phyloP scores from a whole-genome alignment of 2,113 vertebrate genomes.

The Strix uralensis region DNA sequence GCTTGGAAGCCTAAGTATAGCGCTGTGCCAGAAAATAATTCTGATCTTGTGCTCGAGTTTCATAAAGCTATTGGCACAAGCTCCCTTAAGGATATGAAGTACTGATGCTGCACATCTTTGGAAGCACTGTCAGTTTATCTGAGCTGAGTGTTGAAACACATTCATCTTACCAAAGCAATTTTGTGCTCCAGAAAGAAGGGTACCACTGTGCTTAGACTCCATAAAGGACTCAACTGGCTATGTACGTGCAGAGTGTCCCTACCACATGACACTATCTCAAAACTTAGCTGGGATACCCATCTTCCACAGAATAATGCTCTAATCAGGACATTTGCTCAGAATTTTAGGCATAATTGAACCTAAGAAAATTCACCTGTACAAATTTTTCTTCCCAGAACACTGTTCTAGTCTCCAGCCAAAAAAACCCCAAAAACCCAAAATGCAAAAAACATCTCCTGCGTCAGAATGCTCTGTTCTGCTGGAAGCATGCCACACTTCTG shows the following conservation, averaged over 20 bases:
- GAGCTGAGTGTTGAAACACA: background rate
- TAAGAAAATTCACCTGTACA: background rate
- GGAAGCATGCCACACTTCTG: background rate
- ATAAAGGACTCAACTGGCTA: background rate
- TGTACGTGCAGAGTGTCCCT: background rate
- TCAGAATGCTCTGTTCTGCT: background rate
- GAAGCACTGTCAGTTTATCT: background rate
- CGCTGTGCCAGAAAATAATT: background rate
- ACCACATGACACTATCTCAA: background rate
- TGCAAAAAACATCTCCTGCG: fast-evolving
- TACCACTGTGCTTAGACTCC: background rate
- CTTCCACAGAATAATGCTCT: background rate
- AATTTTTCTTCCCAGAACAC: background rate
- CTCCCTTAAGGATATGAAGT: background rate
- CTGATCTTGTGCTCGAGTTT: background rate
- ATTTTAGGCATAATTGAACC: background rate
- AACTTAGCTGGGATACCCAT: background rate
- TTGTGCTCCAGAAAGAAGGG: background rate
- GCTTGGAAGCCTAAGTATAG: background rate
- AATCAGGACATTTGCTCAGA: background rate
- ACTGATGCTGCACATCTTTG: background rate
- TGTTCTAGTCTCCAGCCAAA: background rate
- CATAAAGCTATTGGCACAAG: background rate
- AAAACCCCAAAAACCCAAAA: background rate
- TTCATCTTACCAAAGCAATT: background rate